Evolutionary conservation across 2,797 vertebrate species (phyloP), one percentile per base, ranked within the genome.

Genomic region (Myotis vivesi): DNA sequence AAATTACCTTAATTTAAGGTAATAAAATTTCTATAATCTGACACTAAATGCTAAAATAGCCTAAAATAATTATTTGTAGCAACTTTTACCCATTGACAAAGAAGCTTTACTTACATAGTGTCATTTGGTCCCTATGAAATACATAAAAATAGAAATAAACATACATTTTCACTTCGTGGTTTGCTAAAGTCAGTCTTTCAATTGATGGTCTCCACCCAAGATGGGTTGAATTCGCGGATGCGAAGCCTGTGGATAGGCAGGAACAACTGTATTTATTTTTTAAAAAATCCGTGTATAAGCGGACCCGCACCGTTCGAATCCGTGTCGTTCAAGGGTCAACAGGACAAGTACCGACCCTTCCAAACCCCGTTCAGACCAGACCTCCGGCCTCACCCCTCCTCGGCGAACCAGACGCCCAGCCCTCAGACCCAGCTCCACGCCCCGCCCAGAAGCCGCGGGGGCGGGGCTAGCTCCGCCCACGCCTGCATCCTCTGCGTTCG

Each of bases 381-480:
- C 30, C 23, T 12, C 28, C 4, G 0, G 8, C n/a, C 33, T 75
- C 55, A 20, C 16, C 17, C 25, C 20, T 57, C 23, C 38, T 28
- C 15, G 5, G 25, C 23, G 38, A 51, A 55, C 66, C 19, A 6
- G 0, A n/a, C 8, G 33, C 22, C 17, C 20, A 44, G 16, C 2
- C 20, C 5, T 4, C 4, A 1, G 0, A 69, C 5, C 12, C 3
- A 10, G 5, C 28, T 2, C 0, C 28, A 1, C 44, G 33, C 44
- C 17, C 2, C 3, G 6, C 8, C 2, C 15, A 1, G 4, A 38
- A 3, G 20, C 51, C 33, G 0, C 0, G 3, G 17, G n/a, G 17
- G 23, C 81, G 59, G 0, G 20, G 51, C 92, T 88, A 87, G 95
- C 95, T 44, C 95, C 90, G 77, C 96, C 93, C 89, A 91, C 57